Conservation (phyloP, 2,113 vertebrate species). For the Oxyura jamaicensis region DNA sequence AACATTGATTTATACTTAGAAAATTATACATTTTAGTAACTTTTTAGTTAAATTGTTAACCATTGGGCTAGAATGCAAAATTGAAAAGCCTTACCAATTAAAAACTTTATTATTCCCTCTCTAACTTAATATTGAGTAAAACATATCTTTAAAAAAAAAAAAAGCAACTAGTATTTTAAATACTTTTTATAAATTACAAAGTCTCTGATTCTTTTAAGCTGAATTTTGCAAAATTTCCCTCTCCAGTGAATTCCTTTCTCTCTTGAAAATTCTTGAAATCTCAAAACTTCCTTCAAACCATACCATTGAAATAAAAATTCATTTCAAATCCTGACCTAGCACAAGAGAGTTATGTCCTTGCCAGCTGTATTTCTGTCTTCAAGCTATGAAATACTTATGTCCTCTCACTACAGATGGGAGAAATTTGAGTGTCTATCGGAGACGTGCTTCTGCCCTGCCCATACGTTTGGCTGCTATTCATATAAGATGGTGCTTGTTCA, state of each 20-base stretch:
- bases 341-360: neutral
- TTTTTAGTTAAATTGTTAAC: neutral
- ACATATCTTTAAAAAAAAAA: neutral
- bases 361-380: neutral
- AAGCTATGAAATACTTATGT: neutral
- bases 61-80: neutral
- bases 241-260: neutral
- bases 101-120: neutral
- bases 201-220: neutral
- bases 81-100: neutral
- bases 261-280: neutral
- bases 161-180: neutral
- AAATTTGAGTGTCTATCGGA: neutral
- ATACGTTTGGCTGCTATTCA: neutral
- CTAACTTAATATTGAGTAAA: neutral
- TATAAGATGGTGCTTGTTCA: neutral
- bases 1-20: neutral
- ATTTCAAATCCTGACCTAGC: neutral
- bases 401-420: neutral
- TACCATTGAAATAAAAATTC: neutral
- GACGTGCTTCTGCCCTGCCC: neutral
- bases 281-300: neutral
- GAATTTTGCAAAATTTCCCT: neutral
- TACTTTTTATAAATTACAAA: neutral
- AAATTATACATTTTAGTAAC: neutral